These are phyloP conservation scores for Acrobasis consociella DNA, from an alignment of 2,888 invertebrate genomes.

Conservation along the genomic window DNA sequence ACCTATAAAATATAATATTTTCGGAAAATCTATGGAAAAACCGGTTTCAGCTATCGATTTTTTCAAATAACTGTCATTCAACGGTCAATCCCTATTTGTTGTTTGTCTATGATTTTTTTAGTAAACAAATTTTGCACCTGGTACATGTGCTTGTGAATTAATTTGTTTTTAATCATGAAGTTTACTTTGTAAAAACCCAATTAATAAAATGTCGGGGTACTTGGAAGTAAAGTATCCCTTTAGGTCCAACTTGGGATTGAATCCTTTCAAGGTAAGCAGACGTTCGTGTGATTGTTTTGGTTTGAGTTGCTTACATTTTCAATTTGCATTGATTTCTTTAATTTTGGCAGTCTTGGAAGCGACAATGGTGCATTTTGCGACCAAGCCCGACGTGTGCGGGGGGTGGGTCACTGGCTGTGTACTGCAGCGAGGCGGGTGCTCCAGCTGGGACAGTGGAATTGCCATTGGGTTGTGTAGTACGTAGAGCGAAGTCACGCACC, in stretches of 20 bases:
- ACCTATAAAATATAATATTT: no score
- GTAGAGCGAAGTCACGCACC: conserved; percentile 85
- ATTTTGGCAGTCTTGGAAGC: conserved; percentile 83
- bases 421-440: conserved; percentile 77
- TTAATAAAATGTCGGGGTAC: conserved; percentile 77
- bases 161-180: conserved; percentile 32
- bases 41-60: conserved; percentile 41
- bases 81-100: conserved; percentile 80
- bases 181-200: conserved; percentile 31
- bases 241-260: conserved; percentile 82
- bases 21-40: background rate
- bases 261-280: conserved; percentile 84
- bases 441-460: conserved; percentile 78
- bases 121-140: conserved; percentile 50
- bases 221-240: conserved; percentile 85
- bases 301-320: conserved; percentile 28
- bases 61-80: conserved; percentile 48
- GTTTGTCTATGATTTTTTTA: conserved; percentile 58
- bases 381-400: conserved; percentile 80
- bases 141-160: conserved; percentile 45
- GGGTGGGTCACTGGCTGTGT: conserved; percentile 78
- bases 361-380: conserved; percentile 85
- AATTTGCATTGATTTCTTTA: conserved; percentile 48
- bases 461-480: conserved; percentile 83
- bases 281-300: conserved; percentile 30